phyloP scores from a whole-genome alignment of 1,140 invertebrate genomes.

The Neodiprion lecontei region DNA sequence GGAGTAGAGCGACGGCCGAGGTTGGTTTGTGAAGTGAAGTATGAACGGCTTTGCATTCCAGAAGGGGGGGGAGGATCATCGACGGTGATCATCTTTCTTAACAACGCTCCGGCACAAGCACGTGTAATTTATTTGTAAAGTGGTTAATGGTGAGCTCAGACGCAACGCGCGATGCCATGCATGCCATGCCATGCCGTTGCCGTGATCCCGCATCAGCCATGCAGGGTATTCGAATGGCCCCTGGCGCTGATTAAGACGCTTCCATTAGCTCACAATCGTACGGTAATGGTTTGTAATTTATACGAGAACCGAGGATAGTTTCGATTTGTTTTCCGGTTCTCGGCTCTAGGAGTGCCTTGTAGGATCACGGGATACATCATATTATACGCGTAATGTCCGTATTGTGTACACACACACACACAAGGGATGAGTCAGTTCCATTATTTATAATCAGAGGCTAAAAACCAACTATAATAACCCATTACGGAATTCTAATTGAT shows the following conservation, averaged over 20 bases:
- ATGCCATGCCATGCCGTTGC: too few species aligned
- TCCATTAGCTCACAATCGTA: slow-evolving; percentile 14
- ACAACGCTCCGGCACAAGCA: neutral
- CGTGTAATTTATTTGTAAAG: slow-evolving; percentile 4
- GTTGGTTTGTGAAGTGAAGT: too few species aligned
- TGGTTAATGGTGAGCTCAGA: neutral
- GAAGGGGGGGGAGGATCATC: too few species aligned
- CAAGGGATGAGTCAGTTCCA: neutral
- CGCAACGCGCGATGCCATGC: neutral
- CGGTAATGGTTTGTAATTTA: slow-evolving; percentile 13
- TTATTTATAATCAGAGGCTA: slow-evolving; percentile 7
- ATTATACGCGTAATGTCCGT: neutral
- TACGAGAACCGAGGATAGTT: slow-evolving; percentile 3
- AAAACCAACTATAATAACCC: neutral
- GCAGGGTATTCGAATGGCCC: neutral
- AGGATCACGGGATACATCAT: neutral
- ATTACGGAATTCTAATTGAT: slow-evolving; percentile 5
- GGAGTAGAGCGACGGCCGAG: too few species aligned
- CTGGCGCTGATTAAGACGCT: slow-evolving; percentile 3
- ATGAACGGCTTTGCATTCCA: too few species aligned
- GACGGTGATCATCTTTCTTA: neutral
- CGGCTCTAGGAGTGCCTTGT: neutral
- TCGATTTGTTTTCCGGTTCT: neutral
- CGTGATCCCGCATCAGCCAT: too few species aligned
- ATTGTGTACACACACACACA: neutral